Conservation (phyloP, 2,797 vertebrate genomes). For the Clarias pachynema region DNA sequence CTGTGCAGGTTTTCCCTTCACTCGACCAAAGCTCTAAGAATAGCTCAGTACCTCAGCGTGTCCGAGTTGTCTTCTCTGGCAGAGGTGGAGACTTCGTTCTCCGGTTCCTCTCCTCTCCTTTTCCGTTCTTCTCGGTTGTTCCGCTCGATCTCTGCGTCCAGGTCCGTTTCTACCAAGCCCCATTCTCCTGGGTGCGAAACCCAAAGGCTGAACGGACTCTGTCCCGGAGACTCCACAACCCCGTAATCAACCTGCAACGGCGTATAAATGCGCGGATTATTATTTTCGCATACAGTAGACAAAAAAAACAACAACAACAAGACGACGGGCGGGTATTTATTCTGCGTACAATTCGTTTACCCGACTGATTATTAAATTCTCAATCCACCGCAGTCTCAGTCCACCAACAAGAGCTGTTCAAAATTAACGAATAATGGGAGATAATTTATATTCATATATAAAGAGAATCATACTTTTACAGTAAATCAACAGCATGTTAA, state of each 20-base stretch:
- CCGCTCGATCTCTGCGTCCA: constrained; percentile 37
- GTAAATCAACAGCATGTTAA: not conserved
- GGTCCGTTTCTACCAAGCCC: constrained; percentile 48
- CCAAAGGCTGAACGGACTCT: constrained; percentile 43
- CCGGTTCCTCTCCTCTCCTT: constrained; percentile 35
- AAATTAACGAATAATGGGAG: not conserved
- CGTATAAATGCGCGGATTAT: not conserved
- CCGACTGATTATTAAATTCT: not conserved
- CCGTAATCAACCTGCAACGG: constrained; percentile 34
- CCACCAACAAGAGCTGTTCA: not conserved
- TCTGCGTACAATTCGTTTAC: not conserved
- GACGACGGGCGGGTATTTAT: not conserved
- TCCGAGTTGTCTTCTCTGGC: constrained; percentile 59
- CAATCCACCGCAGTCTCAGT: not conserved
- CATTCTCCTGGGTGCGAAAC: constrained; percentile 46
- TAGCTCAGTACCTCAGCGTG: constrained; percentile 69
- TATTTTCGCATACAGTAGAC: not conserved
- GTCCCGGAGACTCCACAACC: constrained; percentile 45
- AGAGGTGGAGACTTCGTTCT: constrained; percentile 9
- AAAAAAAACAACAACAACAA: not conserved
- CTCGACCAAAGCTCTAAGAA: constrained; percentile 61
- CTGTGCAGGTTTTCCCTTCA: constrained; percentile 21
- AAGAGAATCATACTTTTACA: not conserved
- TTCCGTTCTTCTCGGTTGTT: constrained; percentile 46
- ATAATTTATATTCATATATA: not conserved